Base-by-base conservation (phyloP, 2,113 vertebrate species). In the Pavo muticus region DNA sequence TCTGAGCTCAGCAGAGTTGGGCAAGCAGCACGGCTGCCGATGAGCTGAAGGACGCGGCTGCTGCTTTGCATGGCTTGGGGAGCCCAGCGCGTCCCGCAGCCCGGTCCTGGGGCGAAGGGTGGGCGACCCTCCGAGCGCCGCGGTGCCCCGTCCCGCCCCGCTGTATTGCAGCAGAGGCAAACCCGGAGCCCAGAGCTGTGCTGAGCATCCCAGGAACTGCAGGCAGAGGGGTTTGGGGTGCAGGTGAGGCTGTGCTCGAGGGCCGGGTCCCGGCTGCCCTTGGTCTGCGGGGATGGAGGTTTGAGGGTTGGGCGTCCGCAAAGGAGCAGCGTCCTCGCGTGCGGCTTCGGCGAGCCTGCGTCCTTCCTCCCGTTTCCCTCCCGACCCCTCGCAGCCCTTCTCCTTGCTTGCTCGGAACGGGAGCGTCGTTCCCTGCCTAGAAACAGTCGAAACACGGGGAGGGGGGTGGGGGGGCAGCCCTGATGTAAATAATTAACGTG, bases 401-500 rank as follows among this genome's bases (percentile, higher is more conserved):
- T 57, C 91, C 80, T 44, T 25, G 88, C 95, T 93, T 93, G 88
- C 92, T 94, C 92, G 80, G 90, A 94, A 93, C 84, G 69, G 94
- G 73, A 86, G 86, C 52, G 0, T 17, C 85, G 86, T 93, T 92
- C 93, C 94, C 94, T 96, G 96, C 95, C 95, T 96, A 95, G 95
- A 94, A 94, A 29, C 96, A 96, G 93, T 93, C 78, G 39, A 67
- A 92, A 91, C 24, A 56, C n/a, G 18, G 60, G 44, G 44, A 45
- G 10, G 47, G 20, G 47, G 37, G 35, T 25, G 40, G 35, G 35
- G 44, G 93, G 70, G 80, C 74, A 93, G 92, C 80, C 97, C 93
- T 97, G 95, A 97, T 98, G 97, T 98, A 98, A 98, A 98, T 97
- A 98, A 93, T 89, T 93, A 93, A 96, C 95, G 80, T 97, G 97